Percentiles rank a stretch among this genome's conserved stretches.
Evolutionary conservation across 2,888 invertebrate species (phyloP).

Genomic region (Eilema griseolum): DNA sequence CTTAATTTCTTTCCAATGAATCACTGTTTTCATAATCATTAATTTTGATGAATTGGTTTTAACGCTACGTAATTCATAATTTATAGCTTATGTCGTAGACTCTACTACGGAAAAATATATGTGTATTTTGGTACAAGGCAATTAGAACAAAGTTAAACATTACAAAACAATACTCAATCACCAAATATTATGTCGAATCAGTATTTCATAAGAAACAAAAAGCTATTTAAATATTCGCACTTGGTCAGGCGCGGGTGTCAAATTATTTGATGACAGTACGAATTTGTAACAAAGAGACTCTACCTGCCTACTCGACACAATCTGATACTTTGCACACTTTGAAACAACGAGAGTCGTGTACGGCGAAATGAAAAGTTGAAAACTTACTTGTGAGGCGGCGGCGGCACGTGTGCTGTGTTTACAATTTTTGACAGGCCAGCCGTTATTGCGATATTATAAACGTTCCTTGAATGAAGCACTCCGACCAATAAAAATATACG

Average conservation of each 20-base stretch:
- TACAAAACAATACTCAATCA: not conserved
- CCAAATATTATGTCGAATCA: not conserved
- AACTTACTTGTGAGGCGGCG: slow-evolving; percentile 82
- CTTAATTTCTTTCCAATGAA: not conserved
- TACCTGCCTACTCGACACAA: slow-evolving; percentile 18
- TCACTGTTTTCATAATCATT: not conserved
- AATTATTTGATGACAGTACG: slow-evolving; percentile 11
- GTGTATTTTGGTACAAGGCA: not conserved
- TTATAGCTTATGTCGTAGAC: not conserved
- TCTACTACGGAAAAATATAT: not conserved
- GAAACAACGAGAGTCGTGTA: slow-evolving; percentile 19
- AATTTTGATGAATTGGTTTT: not conserved
- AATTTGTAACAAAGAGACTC: slow-evolving; percentile 11
- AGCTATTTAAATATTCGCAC: not conserved
- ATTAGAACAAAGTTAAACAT: not conserved
- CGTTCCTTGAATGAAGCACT: slow-evolving; percentile 60
- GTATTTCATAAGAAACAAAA: not conserved
- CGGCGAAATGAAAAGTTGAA: slow-evolving; percentile 41
- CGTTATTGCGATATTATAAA: slow-evolving; percentile 66
- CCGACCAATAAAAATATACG: slow-evolving; percentile 64
- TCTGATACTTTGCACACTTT: slow-evolving; percentile 20
- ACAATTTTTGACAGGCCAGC: slow-evolving; percentile 77
- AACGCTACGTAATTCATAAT: not conserved
- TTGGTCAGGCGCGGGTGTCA: not conserved
- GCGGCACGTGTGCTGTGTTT: slow-evolving; percentile 82